Conservation (phyloP, 1,140 invertebrate genomes). For the Orchestia grillus region DNA sequence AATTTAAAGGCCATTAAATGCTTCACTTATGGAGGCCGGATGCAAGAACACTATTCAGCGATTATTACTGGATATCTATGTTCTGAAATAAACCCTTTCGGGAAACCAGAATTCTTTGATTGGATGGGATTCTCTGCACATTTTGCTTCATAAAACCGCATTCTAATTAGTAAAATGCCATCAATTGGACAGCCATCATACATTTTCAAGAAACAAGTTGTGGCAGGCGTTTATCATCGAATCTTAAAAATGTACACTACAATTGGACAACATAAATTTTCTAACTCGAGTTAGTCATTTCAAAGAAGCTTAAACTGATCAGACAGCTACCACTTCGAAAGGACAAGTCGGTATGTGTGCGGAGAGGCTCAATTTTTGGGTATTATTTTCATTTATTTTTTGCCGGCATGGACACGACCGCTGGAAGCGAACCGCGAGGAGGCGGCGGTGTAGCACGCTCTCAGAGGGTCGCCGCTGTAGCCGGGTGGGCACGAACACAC, state of each 20-base stretch:
- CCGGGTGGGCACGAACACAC: slow-evolving; percentile 87
- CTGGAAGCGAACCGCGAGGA: slow-evolving; percentile 27
- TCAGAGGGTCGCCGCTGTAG: slow-evolving; percentile 83
- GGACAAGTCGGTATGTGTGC: background rate
- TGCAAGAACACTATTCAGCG: background rate
- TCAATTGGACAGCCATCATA: background rate
- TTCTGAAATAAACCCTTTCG: background rate
- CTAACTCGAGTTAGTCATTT: background rate
- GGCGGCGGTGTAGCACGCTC: slow-evolving; percentile 72
- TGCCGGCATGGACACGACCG: background rate
- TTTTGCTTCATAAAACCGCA: background rate
- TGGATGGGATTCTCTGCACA: background rate
- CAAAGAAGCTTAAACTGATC: background rate
- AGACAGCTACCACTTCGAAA: background rate
- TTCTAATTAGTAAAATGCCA: background rate
- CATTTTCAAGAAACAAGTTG: background rate
- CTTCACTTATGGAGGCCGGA: background rate
- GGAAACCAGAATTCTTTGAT: background rate
- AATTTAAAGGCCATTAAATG: background rate
- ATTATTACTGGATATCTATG: background rate
- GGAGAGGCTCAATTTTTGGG: background rate
- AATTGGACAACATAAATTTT: background rate
- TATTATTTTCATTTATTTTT: background rate
- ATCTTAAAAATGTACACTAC: background rate
- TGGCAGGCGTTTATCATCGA: background rate